These are phyloP conservation scores for Portunus trituberculatus DNA, from an alignment of 1,140 invertebrate genomes.

Conservation along the genomic window DNA sequence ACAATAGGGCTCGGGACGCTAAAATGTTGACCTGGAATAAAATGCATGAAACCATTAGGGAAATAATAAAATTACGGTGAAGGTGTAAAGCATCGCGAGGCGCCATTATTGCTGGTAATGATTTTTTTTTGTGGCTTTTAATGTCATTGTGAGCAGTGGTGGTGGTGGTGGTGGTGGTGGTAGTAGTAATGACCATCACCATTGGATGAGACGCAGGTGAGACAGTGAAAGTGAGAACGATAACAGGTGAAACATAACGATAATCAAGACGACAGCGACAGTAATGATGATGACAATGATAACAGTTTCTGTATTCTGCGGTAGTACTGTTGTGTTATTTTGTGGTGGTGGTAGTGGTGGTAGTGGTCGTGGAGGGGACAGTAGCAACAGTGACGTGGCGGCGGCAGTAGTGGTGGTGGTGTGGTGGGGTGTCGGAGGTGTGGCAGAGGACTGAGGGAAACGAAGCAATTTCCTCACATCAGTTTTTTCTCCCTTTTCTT, in stretches of 20 bases:
- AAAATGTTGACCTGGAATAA: neutral
- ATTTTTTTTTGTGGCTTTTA: too few relatives aligned
- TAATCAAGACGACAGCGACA: neutral
- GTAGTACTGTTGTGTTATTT: neutral
- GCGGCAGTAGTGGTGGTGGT: slow-evolving; percentile 22
- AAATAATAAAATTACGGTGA: neutral
- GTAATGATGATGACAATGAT: neutral
- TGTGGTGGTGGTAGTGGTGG: neutral
- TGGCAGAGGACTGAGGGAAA: slow-evolving; percentile 41
- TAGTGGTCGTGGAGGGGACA: slow-evolving; percentile 4
- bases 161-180: slow-evolving; percentile 4
- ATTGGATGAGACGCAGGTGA: neutral
- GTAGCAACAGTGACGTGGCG: neutral
- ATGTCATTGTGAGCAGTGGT: neutral
- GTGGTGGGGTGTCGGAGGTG: neutral
- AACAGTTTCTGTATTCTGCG: too few relatives aligned
- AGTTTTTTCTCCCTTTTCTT: slow-evolving; percentile 17
- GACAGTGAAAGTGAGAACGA: neutral
- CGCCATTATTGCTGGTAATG: neutral
- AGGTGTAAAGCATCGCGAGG: neutral
- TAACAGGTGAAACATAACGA: neutral
- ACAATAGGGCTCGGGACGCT: neutral
- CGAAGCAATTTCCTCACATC: slow-evolving; percentile 67
- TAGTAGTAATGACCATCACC: neutral
- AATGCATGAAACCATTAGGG: neutral